These are phyloP conservation scores for Lordiphosa mommai DNA, from an alignment of 1,140 invertebrate genomes.

Conservation along the genomic window DNA sequence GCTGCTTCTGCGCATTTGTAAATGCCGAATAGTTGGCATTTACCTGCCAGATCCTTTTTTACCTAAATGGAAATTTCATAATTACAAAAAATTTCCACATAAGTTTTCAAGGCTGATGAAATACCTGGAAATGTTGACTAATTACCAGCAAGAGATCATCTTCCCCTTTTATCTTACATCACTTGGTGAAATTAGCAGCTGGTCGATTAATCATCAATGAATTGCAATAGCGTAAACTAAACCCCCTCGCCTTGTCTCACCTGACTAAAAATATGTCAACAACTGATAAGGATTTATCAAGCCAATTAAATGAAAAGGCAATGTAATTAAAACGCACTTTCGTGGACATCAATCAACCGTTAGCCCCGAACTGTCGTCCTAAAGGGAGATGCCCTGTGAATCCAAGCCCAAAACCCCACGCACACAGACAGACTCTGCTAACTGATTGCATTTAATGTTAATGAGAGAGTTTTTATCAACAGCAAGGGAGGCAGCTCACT, in stretches of 20 bases:
- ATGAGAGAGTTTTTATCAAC: slow-evolving; percentile 19
- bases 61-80: slow-evolving; percentile 38
- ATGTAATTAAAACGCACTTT: slow-evolving; percentile 8
- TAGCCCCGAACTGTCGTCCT: slow-evolving; percentile 2
- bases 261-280: slow-evolving; percentile 4
- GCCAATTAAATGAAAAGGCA: slow-evolving; percentile 1
- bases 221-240: slow-evolving; percentile 19
- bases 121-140: slow-evolving; percentile 24
- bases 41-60: slow-evolving; percentile 46
- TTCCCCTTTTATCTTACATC: neutral
- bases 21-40: too few relatives aligned
- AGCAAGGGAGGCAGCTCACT: slow-evolving; percentile 3
- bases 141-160: slow-evolving; percentile 1
- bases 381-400: neutral
- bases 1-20: slow-evolving; percentile 8
- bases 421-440: neutral
- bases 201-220: slow-evolving; percentile 30
- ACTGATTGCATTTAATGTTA: slow-evolving; percentile 28
- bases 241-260: neutral
- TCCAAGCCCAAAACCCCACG: neutral
- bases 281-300: slow-evolving; percentile 23
- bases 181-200: slow-evolving; percentile 21
- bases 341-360: neutral
- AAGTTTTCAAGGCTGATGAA: slow-evolving; percentile 25
- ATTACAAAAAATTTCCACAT: slow-evolving; percentile 24